Base-by-base conservation (phyloP, 2,888 invertebrate genomes). In the Parasteatoda lunata region DNA sequence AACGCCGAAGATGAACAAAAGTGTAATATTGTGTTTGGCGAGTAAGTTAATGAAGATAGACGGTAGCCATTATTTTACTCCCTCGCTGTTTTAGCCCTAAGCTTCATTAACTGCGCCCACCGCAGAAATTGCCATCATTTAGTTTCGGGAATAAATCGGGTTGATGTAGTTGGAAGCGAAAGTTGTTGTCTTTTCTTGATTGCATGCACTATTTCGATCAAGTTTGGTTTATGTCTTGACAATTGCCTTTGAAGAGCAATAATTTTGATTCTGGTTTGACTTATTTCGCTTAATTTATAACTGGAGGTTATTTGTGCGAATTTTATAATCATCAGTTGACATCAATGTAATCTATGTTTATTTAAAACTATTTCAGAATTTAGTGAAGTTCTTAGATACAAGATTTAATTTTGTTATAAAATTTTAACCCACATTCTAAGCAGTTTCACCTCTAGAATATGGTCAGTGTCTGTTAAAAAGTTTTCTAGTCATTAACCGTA, bases 21-120 rank as follows among this genome's bases (percentile, higher is more conserved):
- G 80, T 80, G 80, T 80, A 80, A 80, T 80, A 80, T 80, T 80
- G 65, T 80, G 80, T 80, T 80, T 72, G 80, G 72, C 54, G 54
- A 52, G 47, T 8, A 54, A 51, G 64, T 80, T 80, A 80, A 80
- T 80, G 72, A 80, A 80, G 80, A 80, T 65, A 45, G 80, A 72
- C 80, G 72, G 72, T 45, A 68, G 68, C 80, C 65, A 65, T 80
- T 72, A 72, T 80, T 80, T 72, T 65, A 52, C 64, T 80, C 51
- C 9, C 54, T 13, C 54, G 2, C 51, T 66, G 47, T n/a, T 48
- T 70, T 75, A 51, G 8, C 47, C 76, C 76, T 8, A 77, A 71
- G 47, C 78, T 79, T 80, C 80, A 72, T 80, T 80, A 80, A 72
- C 65, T 64, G 72, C 15, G 9, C 9, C 78, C 59, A 8, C 78